Evolutionary conservation across 2,888 invertebrate genomes (phyloP), one percentile per base, ranked within the genome.

Genomic region (Synergus gifuensis): DNA sequence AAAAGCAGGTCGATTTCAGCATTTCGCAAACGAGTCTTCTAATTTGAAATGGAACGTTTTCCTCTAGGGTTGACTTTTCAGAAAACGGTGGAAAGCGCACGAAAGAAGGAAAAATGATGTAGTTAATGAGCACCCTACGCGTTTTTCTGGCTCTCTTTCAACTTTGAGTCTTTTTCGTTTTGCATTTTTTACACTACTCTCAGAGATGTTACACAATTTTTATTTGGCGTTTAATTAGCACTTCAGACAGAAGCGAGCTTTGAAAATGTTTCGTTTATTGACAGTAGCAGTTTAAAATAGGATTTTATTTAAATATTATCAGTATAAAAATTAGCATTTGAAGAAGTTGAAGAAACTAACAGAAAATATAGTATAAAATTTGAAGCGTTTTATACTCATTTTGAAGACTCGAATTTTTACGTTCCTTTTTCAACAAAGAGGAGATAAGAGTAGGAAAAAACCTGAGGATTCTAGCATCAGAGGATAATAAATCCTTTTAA

Each of bases 401-500:
- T 54, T 8, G n/a, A n/a, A n/a, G 8, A 7, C 3, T n/a, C 54
- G 54, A n/a, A n/a, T 54, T 54, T 54, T n/a, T n/a, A n/a, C n/a
- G n/a, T 8, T n/a, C 16, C 14, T 49, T 54, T 54, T 54, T 54
- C n/a, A n/a, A 9, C 54, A 54, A n/a, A 54, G n/a, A 54, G 54
- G 54, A 54, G 54, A 54, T 54, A 54, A 54, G 9, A 54, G n/a
- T 2, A 60, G 60, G 22, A 12, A 60, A 22, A 60, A 22, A 12
- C 60, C 12, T 60, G 11, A 11, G 11, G 60, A 22, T 22, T 60
- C 60, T 12, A 60, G 60, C 12, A 60, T 60, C 60, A 60, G 60
- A 60, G 22, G 60, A 60, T 60, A 18, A 60, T 60, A 60, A 60
- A 60, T 60, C 60, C 60, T 60, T 60, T 60, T 60, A 60, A 60